Conservation (phyloP, 2,888 invertebrate genomes). For the Eretmocerus hayati region DNA sequence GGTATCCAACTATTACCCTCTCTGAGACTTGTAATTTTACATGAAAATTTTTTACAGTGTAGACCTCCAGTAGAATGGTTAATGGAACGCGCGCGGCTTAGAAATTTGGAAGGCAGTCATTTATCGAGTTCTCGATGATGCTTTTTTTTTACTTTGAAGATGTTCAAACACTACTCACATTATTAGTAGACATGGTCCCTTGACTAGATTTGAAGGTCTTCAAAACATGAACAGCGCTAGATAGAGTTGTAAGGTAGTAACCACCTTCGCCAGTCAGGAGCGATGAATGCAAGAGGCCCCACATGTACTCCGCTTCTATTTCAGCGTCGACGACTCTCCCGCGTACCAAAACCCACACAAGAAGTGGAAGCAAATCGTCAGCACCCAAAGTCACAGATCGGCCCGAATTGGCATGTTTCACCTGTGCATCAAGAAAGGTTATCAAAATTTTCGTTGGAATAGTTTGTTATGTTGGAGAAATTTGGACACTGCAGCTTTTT, state of each 20-base stretch:
- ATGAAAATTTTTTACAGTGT: no score
- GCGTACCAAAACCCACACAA: slow-evolving; percentile 87
- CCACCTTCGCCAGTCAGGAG: slow-evolving; percentile 87
- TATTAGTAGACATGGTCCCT: slow-evolving; percentile 43
- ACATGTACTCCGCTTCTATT: slow-evolving; percentile 94
- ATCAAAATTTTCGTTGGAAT: no score
- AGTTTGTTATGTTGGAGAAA: no score
- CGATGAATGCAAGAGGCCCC: slow-evolving; percentile 85
- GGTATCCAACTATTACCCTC: no score
- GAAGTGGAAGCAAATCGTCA: slow-evolving; percentile 83
- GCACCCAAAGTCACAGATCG: slow-evolving; percentile 61
- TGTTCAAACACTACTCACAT: slow-evolving; percentile 37
- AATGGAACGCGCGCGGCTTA: no score
- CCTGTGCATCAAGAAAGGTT: no score
- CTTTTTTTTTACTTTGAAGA: no score
- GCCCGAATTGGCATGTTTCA: slow-evolving; percentile 59
- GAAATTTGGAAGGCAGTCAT: no score
- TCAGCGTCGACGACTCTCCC: slow-evolving; percentile 87
- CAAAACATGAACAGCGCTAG: slow-evolving; percentile 84
- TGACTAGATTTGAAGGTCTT: slow-evolving; percentile 55
- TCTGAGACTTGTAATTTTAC: no score
- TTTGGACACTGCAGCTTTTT: no score
- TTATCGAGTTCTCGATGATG: no score
- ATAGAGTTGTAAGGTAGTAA: slow-evolving; percentile 88
- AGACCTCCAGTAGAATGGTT: no score